Base-by-base conservation (phyloP, 53 echinoderm and acorn worm species). In the Holothuria leucospilota region DNA sequence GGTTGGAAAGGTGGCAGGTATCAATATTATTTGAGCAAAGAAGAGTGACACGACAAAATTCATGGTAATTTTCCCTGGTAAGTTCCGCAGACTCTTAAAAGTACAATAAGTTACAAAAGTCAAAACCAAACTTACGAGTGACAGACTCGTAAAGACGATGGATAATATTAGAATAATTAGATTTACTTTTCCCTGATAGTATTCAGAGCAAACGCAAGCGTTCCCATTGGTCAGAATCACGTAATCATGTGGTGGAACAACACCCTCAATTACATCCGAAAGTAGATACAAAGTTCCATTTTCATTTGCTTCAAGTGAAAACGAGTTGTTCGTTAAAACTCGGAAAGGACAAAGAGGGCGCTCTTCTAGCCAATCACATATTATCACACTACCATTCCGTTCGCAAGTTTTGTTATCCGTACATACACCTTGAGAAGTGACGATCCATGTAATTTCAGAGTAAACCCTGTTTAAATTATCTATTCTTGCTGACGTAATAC, bases 21-120 rank as follows among this genome's bases (percentile, higher is more conserved):
- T 39, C 23, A 88, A 69, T n/a, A 88, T 23, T 29, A 39, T 20
- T 52, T 88, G 88, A 16, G 64, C 23, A 24, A 4, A 63, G 27
- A 63, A 24, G 20, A 63, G 64, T 24, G 27, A 27, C 6, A 63
- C 64, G 64, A 27, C 64, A 18, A 63, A 63, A 27, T 63, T 63
- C 6, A 63, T 63, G 6, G 64, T 63, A 10, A 27, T 27, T 63
- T 63, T 63, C 13, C 64, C 64, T 5, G 64, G 64, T 7, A 63
- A 11, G 64, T 63, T 63, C 8, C 64, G 64, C 64, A 63, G 27
- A 8, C 0, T 63, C 64, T 63, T 63, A 12, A 63, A 63, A 24
- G 27, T 63, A 12, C 64, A 63, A 27, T 63, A 63, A 27, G 64
- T 63, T 7, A 63, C 23, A 63, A 63, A 27, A 27, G 67, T 67